Evolutionary conservation across 2,888 invertebrate genomes (phyloP), one percentile per base, ranked within the genome.

Genomic region (Polydesmus complanatus): DNA sequence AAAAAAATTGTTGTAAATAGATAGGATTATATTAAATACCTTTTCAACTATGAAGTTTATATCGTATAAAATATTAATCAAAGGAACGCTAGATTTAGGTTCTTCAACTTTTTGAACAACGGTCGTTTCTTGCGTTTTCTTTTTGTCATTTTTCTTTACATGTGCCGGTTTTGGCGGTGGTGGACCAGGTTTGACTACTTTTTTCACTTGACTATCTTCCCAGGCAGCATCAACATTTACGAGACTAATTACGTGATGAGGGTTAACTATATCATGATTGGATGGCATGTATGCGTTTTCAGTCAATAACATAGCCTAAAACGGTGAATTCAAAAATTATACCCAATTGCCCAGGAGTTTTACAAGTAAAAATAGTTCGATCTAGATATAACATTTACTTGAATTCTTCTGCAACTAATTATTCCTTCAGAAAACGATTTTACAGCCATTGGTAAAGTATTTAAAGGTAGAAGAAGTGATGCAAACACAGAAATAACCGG

Each of bases 361-460:
- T 14, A 52, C 14, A 14, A 52, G 8, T 52, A 8, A 14, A 11
- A 52, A 52, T 8, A 52, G 8, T 14, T 52, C 52, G 19, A 52
- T 52, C 8, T 52, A 23, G 23, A 25, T 26, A 37, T n/a, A 14
- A 25, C 3, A 27, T 27, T 11, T 52, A 61, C 61, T 21, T 51
- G 51, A 53, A 61, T 61, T 61, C 61, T 57, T 23, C 53, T n/a
- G 26, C 61, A 61, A 48, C 61, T 61, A 11, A 61, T 56, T 25
- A 61, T 21, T 19, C 61, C 61, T 57, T 61, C 61, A 8, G 61
- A 61, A 52, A 61, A 51, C 19, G 56, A 51, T 47, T 61, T 61
- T 8, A 61, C 19, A 3, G 61, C 50, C 53, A 61, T 61, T 11
- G 61, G 61, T 26, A 61, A 23, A 14, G 57, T 57, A 22, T 61